phyloP scores from a whole-genome alignment of 2,888 invertebrate species.

The Lathronympha strigana region DNA sequence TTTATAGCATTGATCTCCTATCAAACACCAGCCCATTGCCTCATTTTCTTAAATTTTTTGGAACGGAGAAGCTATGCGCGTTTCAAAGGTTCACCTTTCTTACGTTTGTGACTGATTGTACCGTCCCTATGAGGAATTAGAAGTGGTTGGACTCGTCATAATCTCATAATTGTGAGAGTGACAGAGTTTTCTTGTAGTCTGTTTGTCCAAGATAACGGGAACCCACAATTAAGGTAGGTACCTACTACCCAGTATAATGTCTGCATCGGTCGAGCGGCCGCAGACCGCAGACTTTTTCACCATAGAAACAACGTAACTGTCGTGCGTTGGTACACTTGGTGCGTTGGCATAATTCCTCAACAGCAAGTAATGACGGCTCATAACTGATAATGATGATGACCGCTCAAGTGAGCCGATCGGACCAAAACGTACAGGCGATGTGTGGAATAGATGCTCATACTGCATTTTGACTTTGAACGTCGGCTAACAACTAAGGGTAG shows the following conservation, averaged over 20 bases:
- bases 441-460: not conserved
- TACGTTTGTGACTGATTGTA: not conserved
- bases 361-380: constrained; percentile 45
- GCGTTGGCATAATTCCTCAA: constrained; percentile 49
- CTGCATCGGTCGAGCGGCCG: constrained; percentile 41
- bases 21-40: too few relatives aligned
- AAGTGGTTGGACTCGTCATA: not conserved
- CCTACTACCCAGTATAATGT: constrained; percentile 25
- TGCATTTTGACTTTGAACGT: constrained; percentile 10
- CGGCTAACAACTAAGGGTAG: constrained; percentile 17
- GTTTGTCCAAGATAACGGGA: constrained; percentile 21
- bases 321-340: constrained; percentile 24
- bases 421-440: constrained; percentile 37
- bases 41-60: too few relatives aligned
- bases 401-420: constrained; percentile 35
- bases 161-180: constrained; percentile 1
- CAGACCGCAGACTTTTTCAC: constrained; percentile 47
- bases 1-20: too few relatives aligned
- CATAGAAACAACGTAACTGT: constrained; percentile 48
- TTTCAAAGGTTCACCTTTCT: too few relatives aligned
- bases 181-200: not conserved
- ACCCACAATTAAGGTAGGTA: constrained; percentile 30
- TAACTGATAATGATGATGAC: constrained; percentile 44
- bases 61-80: too few relatives aligned
- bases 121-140: not conserved